Evolutionary conservation across 2,888 invertebrate genomes (phyloP).

Genomic region (Saturnia japonica): DNA sequence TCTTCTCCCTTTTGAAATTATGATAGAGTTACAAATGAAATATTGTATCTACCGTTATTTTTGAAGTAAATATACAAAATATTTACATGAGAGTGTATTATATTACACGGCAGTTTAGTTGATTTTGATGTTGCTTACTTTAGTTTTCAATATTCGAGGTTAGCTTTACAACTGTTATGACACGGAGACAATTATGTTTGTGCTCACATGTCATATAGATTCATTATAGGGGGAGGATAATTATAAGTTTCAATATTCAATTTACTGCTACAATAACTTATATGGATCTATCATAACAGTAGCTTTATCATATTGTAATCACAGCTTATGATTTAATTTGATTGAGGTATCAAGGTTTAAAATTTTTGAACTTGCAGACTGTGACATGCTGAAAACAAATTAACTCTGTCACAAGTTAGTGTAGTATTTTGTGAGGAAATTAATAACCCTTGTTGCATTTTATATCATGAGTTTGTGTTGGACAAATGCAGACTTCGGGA

Average conservation of each 20-base stretch:
- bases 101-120: conserved; percentile 53
- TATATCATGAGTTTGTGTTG: conserved; percentile 78
- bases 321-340: conserved; percentile 74
- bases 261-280: conserved; percentile 66
- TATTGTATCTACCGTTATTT: conserved; percentile 82
- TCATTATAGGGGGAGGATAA: conserved; percentile 70
- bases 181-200: conserved; percentile 33
- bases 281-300: conserved; percentile 67
- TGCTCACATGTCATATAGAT: conserved; percentile 50
- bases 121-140: conserved; percentile 33
- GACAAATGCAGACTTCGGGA: conserved; percentile 75
- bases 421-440: conserved; percentile 67
- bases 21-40: conserved; percentile 78
- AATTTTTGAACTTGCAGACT: conserved; percentile 66
- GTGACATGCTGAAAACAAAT: conserved; percentile 72
- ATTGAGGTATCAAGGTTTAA: conserved; percentile 64
- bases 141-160: conserved; percentile 25
- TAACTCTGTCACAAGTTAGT: conserved; percentile 80
- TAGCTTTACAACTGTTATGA: conserved; percentile 24
- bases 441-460: conserved; percentile 80
- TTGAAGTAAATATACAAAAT: conserved; percentile 83
- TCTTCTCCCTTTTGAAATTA: conserved; percentile 73
- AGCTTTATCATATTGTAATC: conserved; percentile 78
- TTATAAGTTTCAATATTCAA: conserved; percentile 69
- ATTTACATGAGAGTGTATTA: conserved; percentile 81